Percentiles rank a stretch among this genome's conserved stretches.
Evolutionary conservation across 37 sponge, comb jelly and placozoan genomes (phyloP).

Genomic region (Agelas oroides): DNA sequence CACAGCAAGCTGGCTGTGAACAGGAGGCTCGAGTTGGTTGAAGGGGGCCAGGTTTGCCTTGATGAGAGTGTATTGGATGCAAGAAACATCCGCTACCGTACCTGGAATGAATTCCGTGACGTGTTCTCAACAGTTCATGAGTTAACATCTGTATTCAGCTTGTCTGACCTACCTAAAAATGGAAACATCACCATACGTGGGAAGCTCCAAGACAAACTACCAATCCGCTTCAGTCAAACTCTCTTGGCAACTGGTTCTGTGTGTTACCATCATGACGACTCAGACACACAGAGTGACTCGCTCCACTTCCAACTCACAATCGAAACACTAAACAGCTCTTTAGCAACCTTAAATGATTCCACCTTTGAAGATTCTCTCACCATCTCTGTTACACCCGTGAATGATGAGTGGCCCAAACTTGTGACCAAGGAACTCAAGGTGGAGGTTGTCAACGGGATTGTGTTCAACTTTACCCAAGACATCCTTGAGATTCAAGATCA

Average conservation of each 20-base stretch:
- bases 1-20: conserved; percentile 48
- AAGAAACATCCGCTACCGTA: conserved; percentile 68
- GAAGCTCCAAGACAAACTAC: not conserved
- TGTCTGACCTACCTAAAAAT: not conserved
- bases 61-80: conserved; percentile 62
- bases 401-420: conserved; percentile 56
- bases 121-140: not conserved
- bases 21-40: conserved; percentile 16
- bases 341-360: not conserved
- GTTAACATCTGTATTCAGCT: not conserved
- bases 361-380: not conserved
- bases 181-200: not conserved
- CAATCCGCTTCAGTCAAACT: conserved; percentile 21
- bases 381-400: conserved; percentile 20
- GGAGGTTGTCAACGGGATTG: conserved; percentile 29
- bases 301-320: conserved; percentile 22
- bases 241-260: conserved; percentile 6
- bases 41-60: conserved; percentile 46
- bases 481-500: conserved; percentile 43
- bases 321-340: not conserved
- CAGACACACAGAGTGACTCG: conserved; percentile 17
- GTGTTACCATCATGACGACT: conserved; percentile 58
- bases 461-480: not conserved
- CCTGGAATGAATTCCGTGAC: conserved; percentile 25
- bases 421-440: not conserved